These are phyloP conservation scores for Xestobium rufovillosum DNA, from an alignment of 2,888 invertebrate species.

Conservation along the genomic window DNA sequence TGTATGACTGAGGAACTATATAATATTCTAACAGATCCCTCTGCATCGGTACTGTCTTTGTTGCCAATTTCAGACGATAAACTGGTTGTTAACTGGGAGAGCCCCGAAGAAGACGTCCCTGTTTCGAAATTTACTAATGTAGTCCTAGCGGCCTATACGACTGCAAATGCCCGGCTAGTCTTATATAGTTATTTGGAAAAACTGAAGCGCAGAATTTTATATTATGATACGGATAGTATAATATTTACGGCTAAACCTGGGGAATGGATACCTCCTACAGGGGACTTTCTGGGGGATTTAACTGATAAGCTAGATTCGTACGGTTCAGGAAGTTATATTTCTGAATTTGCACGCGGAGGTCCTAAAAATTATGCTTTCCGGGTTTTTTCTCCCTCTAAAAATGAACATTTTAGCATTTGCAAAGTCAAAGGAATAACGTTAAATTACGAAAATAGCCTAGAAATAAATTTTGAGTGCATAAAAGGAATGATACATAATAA, in stretches of 20 bases:
- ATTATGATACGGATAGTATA: too few species aligned
- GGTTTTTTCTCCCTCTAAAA: slow-evolving; percentile 13
- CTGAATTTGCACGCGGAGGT: slow-evolving; percentile 31
- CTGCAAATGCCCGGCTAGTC: too few species aligned
- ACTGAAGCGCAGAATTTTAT: too few species aligned
- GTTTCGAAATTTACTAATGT: slow-evolving; percentile 23
- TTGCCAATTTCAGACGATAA: too few species aligned
- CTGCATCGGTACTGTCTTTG: too few species aligned
- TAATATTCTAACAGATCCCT: too few species aligned
- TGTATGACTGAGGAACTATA: too few species aligned
- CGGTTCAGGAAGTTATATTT: slow-evolving; percentile 30
- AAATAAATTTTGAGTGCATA: slow-evolving; percentile 15
- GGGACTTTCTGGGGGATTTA: slow-evolving; percentile 32
- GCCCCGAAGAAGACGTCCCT: slow-evolving; percentile 17
- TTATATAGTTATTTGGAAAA: too few species aligned
- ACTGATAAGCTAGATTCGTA: slow-evolving; percentile 31
- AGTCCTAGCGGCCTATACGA: slow-evolving; percentile 33
- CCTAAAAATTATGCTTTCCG: slow-evolving; percentile 33
- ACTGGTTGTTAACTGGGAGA: too few species aligned
- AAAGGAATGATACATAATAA: slow-evolving; percentile 8
- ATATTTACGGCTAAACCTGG: too few species aligned
- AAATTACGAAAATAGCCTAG: slow-evolving; percentile 13
- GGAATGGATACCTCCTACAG: too few species aligned
- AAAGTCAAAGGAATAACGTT: slow-evolving; percentile 19
- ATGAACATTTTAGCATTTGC: slow-evolving; percentile 12